Percentiles rank a stretch among this genome's conserved stretches.
Conservation (phyloP, 2,888 invertebrate species). For the Trichopria drosophilae region DNA sequence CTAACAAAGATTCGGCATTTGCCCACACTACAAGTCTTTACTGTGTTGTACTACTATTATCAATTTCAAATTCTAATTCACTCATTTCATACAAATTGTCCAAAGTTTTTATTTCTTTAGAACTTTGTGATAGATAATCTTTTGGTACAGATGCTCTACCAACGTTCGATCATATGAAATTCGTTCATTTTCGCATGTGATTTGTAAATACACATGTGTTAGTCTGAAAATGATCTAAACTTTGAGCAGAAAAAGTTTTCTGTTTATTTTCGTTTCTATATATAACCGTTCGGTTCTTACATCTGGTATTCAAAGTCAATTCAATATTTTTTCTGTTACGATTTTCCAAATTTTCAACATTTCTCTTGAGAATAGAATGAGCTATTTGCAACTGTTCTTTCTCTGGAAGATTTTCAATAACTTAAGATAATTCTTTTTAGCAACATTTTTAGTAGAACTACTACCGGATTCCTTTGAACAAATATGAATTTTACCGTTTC, state of each 20-base stretch:
- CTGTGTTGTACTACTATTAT: background rate
- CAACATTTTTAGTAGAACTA: constrained; percentile 1
- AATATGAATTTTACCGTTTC: constrained; percentile 1
- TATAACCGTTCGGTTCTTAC: background rate
- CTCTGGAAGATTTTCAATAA: background rate
- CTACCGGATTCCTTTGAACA: background rate
- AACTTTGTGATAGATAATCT: background rate
- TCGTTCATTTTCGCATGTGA: constrained; percentile 2
- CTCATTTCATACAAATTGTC: constrained; percentile 2
- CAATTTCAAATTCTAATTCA: constrained; percentile 8
- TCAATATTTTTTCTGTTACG: background rate
- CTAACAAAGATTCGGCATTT: constrained; percentile 6
- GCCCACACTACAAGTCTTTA: constrained; percentile 7
- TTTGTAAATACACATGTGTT: background rate
- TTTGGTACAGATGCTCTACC: constrained; percentile 5
- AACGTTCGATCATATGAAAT: background rate
- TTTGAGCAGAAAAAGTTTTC: constrained; percentile 1
- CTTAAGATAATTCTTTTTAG: background rate
- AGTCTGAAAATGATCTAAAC: constrained; percentile 5
- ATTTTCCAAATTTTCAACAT: background rate
- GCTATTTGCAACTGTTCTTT: constrained; percentile 2
- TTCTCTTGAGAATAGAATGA: constrained; percentile 2
- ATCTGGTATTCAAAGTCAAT: background rate
- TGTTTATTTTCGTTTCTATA: background rate
- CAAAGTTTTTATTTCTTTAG: constrained; percentile 4